phyloP scores from a whole-genome alignment of 2,797 vertebrate species.

The Cephalopachus bancanus region DNA sequence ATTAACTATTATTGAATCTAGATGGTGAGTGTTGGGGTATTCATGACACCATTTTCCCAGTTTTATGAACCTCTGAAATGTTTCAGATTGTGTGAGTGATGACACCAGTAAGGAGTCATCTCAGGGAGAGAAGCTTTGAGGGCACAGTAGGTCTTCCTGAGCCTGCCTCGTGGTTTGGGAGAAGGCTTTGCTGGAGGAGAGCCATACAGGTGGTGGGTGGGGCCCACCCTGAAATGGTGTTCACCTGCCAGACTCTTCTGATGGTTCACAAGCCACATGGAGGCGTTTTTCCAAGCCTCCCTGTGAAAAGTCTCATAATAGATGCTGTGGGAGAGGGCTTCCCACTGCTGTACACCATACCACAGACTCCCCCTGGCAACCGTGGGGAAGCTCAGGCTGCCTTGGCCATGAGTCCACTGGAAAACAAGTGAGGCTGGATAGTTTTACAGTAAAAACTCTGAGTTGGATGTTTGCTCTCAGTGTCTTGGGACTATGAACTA shows the following conservation, averaged over 20 bases:
- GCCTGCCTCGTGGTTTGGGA: slow-evolving; percentile 75
- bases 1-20: neutral
- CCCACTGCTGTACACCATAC: slow-evolving; percentile 89
- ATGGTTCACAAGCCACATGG: slow-evolving; percentile 89
- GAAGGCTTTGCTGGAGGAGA: slow-evolving; percentile 73
- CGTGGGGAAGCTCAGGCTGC: slow-evolving; percentile 90
- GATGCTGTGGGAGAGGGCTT: slow-evolving; percentile 90
- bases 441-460: slow-evolving; percentile 90
- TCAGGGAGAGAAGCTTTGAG: neutral
- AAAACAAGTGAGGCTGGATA: slow-evolving; percentile 92
- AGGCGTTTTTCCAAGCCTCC: slow-evolving; percentile 95
- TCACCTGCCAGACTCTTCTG: slow-evolving; percentile 93
- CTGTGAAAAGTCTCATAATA: slow-evolving; percentile 92
- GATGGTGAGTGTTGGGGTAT: neutral
- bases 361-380: slow-evolving; percentile 93
- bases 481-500: slow-evolving; percentile 81
- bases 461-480: slow-evolving; percentile 88
- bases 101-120: neutral
- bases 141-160: neutral
- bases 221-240: slow-evolving; percentile 87
- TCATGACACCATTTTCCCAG: neutral
- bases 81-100: neutral
- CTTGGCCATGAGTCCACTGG: slow-evolving; percentile 89
- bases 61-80: slow-evolving; percentile 28
- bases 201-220: slow-evolving; percentile 90